Evolutionary conservation across 1,140 invertebrate species (phyloP).

Genomic region (Lethrus apterus): DNA sequence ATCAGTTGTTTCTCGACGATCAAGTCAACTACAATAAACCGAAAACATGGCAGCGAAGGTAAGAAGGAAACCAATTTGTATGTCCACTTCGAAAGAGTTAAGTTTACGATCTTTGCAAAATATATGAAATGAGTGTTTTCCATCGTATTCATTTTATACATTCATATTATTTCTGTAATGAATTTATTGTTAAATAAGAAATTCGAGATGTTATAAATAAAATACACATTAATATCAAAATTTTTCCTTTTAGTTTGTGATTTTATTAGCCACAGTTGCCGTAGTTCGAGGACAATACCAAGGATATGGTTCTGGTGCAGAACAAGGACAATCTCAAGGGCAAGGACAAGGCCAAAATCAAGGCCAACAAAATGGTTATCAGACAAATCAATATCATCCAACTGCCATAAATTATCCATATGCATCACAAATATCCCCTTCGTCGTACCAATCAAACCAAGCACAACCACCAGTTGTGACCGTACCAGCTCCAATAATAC

Average conservation of each 20-base stretch:
- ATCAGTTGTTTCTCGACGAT: conserved; percentile 3
- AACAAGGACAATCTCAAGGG: conserved; percentile 2
- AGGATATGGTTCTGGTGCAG: not conserved
- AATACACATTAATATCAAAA: too few species aligned
- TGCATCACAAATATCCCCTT: not conserved
- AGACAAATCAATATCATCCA: conserved; percentile 6
- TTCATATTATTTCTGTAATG: too few species aligned
- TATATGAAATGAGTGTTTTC: conserved; percentile 8
- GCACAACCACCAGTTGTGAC: not conserved
- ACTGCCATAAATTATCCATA: not conserved
- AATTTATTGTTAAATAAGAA: too few species aligned
- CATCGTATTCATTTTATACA: too few species aligned
- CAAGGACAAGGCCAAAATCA: not conserved
- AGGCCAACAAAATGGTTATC: conserved; percentile 8
- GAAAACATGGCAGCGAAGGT: conserved; percentile 9
- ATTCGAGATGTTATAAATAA: too few species aligned
- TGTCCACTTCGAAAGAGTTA: conserved; percentile 6
- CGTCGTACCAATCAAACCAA: not conserved
- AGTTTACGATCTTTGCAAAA: conserved; percentile 8
- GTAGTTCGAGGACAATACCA: not conserved
- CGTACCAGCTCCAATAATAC: not conserved
- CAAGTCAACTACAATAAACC: conserved; percentile 7
- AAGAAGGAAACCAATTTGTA: conserved; percentile 5
- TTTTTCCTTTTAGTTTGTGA: conserved; percentile 8
- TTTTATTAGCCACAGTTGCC: conserved; percentile 4